These are phyloP conservation scores for Parazoanthus swiftii DNA, from an alignment of 92 coral and sea anemone genomes.

Conservation along the genomic window DNA sequence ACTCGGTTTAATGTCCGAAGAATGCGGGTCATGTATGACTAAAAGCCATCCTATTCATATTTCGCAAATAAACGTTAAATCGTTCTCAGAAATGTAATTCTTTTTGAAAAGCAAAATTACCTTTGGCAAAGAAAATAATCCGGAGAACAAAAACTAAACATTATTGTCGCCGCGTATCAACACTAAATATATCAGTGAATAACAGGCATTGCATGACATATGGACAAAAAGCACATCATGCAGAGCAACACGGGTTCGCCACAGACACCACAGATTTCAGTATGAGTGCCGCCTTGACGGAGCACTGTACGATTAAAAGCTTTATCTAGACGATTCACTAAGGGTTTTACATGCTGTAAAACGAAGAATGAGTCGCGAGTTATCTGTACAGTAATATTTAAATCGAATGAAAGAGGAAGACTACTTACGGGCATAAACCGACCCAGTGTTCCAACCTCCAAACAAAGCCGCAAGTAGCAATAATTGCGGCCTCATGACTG, in stretches of 20 bases:
- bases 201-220: constrained; percentile 39
- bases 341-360: not conserved
- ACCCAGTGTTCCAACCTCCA: constrained; percentile 35
- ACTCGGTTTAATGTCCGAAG: constrained; percentile 6
- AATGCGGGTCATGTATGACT: constrained; percentile 6
- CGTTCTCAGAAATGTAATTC: not conserved
- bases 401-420: not conserved
- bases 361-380: not conserved
- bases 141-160: not conserved
- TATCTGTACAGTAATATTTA: not conserved
- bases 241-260: not conserved
- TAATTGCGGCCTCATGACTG: constrained; percentile 5
- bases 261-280: not conserved
- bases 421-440: constrained; percentile 35
- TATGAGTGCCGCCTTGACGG: not conserved
- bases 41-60: constrained; percentile 12
- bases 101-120: not conserved
- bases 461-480: not conserved
- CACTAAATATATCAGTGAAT: constrained; percentile 4
- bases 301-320: not conserved
- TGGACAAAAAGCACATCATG: constrained; percentile 2
- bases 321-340: not conserved
- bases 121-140: not conserved
- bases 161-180: not conserved
- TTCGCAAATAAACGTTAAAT: not conserved